These are phyloP conservation scores for Rhopalosiphum padi DNA, from an alignment of 1,140 invertebrate species.

Conservation along the genomic window DNA sequence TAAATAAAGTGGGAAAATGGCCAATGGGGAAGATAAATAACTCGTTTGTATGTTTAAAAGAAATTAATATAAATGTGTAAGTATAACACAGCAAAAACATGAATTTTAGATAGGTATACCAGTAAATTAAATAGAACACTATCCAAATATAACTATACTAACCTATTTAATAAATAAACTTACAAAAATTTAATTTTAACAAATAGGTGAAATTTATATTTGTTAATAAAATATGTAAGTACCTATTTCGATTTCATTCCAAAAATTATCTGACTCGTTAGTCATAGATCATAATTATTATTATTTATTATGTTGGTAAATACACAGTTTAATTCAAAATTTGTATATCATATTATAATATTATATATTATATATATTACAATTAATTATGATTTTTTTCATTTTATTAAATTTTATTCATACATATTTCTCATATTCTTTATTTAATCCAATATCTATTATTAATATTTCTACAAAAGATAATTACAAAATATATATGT, in stretches of 20 bases:
- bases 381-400: background rate
- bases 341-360: background rate
- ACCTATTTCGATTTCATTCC: background rate
- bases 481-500: background rate
- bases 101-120: background rate
- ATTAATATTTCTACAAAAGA: background rate
- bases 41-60: conserved; percentile 4
- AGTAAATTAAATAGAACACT: conserved; percentile 13
- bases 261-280: background rate
- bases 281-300: background rate
- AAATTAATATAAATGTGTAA: conserved; percentile 11
- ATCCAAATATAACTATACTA: conserved; percentile 3
- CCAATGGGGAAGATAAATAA: background rate
- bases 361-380: background rate
- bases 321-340: background rate
- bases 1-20: conserved; percentile 26
- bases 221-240: background rate
- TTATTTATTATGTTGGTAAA: background rate
- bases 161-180: conserved; percentile 5
- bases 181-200: background rate
- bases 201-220: background rate
- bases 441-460: background rate
- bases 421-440: background rate
- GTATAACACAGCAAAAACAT: background rate
- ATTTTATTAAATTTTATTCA: background rate